phyloP scores from a whole-genome alignment of 2,113 vertebrate genomes.

The Xiphophorus hellerii region DNA sequence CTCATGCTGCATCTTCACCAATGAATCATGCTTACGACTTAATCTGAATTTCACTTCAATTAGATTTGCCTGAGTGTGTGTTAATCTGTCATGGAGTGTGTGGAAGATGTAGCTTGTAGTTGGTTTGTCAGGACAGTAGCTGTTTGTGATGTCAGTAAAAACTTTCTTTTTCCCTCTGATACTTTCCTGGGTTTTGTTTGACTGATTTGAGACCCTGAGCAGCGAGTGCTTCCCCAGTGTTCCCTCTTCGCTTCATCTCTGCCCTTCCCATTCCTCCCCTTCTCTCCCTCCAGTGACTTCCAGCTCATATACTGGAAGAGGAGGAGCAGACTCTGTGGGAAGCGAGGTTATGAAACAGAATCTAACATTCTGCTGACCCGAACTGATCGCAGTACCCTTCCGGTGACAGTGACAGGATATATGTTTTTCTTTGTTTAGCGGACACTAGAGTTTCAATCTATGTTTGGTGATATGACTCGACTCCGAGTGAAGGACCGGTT shows the following conservation, averaged over 20 bases:
- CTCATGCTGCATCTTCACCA: conserved; percentile 5
- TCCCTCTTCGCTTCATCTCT: conserved; percentile 7
- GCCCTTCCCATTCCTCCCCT: not conserved
- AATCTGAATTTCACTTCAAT: conserved; percentile 46
- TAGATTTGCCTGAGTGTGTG: conserved; percentile 20
- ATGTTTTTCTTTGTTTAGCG: not conserved
- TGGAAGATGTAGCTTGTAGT: not conserved
- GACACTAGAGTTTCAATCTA: not conserved
- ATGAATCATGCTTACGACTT: conserved; percentile 51
- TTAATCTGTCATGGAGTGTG: not conserved
- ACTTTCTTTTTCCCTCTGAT: not conserved
- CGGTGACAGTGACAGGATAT: conserved; percentile 12
- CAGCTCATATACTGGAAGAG: conserved; percentile 57
- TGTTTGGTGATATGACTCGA: not conserved
- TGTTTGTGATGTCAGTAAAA: not conserved
- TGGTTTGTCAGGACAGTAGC: not conserved
- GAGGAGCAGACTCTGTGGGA: conserved; percentile 63
- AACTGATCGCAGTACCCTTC: not conserved
- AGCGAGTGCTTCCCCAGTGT: not conserved
- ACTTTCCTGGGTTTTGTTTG: not conserved
- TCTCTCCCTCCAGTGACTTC: conserved; percentile 17
- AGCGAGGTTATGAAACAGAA: conserved; percentile 63
- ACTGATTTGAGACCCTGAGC: conserved; percentile 5
- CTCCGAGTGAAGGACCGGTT: not conserved
- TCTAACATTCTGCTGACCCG: conserved; percentile 51